Evolutionary conservation across 2,888 invertebrate genomes (phyloP), one percentile per base, ranked within the genome.

Genomic region (Meta bourneti): DNA sequence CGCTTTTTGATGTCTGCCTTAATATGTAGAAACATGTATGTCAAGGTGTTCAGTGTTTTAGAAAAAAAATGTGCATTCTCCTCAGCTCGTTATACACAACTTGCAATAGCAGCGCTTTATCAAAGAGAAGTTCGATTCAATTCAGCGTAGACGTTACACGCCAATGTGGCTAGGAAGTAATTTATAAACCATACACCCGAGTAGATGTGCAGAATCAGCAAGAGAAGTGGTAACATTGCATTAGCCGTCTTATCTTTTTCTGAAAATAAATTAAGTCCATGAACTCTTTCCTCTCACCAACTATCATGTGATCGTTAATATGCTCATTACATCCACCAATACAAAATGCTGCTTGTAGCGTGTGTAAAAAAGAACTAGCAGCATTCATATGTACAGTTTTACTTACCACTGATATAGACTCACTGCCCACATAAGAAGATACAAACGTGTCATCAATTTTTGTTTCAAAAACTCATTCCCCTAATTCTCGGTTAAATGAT

Each of bases 11-110:
- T 91, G 91, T 91, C 71, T 48, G 82, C 78, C 81, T 87, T 87
- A 77, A 77, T 91, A 91, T 49, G 80, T 91, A 91, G 86, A 75
- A 84, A 75, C 48, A 82, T 61, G 80, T 91, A 85, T 91, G 81
- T 86, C 51, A 81, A 54, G 91, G 75, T 91, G 91, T 91, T 91
- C 77, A 61, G 82, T 91, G 91, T 91, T 69, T 52, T 91, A 91
- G 91, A 78, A 80, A 54, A 34, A 61, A 77, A 78, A 11, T 52
- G 70, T 85, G 85, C 85, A 91, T 82, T 87, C 34, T 34, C 84
- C 75, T 61, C 70, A 78, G 77, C 81, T 77, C 49, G 77, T 77
- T 75, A 80, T 54, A 75, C 69, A 90, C 90, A 90, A 83, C 69
- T 83, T 78, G 70, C 75, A 87, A 82, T 78, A 91, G 77, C 49